Evolutionary conservation across 30 jellyfish, hydroid and myxozoan genomes (phyloP).

Genomic region (Sanderia malayensis): DNA sequence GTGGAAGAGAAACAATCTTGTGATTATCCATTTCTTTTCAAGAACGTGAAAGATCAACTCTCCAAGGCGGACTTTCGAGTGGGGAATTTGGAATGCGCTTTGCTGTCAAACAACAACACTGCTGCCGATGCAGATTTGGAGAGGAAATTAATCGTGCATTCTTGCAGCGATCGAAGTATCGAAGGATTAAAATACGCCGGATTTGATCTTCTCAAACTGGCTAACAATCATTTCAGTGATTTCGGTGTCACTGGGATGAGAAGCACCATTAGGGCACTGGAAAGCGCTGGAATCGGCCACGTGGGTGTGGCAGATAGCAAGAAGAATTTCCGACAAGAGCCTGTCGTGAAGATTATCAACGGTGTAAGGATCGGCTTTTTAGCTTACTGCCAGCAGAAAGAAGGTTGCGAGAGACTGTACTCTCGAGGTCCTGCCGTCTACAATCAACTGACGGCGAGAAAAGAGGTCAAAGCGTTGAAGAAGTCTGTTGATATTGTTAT

Average conservation of each 20-base stretch:
- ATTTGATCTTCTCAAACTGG: conserved; percentile 46
- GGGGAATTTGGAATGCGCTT: conserved; percentile 50
- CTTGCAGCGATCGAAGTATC: conserved; percentile 44
- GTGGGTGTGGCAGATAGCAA: conserved; percentile 47
- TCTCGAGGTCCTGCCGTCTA: conserved; percentile 36
- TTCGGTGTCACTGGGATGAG: conserved; percentile 54
- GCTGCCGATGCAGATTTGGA: not conserved
- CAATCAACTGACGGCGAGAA: conserved; percentile 12
- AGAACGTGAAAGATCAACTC: conserved; percentile 7
- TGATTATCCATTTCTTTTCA: conserved; percentile 36
- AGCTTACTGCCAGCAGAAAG: conserved; percentile 67
- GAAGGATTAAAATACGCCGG: conserved; percentile 80
- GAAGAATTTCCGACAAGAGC: conserved; percentile 32
- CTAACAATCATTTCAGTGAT: conserved; percentile 74
- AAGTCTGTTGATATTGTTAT: conserved; percentile 56
- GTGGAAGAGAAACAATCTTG: conserved; percentile 51
- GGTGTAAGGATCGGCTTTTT: conserved; percentile 79
- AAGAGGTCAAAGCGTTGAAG: conserved; percentile 34
- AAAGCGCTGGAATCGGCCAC: conserved; percentile 37
- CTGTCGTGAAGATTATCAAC: conserved; percentile 62
- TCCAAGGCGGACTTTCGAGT: conserved; percentile 64
- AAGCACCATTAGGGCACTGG: conserved; percentile 41
- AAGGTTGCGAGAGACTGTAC: conserved; percentile 46
- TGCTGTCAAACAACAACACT: not conserved
- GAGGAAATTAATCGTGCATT: conserved; percentile 22